Evolutionary conservation across 2,113 vertebrate genomes (phyloP), one percentile per base, ranked within the genome.

Genomic region (Daboia siamensis): DNA sequence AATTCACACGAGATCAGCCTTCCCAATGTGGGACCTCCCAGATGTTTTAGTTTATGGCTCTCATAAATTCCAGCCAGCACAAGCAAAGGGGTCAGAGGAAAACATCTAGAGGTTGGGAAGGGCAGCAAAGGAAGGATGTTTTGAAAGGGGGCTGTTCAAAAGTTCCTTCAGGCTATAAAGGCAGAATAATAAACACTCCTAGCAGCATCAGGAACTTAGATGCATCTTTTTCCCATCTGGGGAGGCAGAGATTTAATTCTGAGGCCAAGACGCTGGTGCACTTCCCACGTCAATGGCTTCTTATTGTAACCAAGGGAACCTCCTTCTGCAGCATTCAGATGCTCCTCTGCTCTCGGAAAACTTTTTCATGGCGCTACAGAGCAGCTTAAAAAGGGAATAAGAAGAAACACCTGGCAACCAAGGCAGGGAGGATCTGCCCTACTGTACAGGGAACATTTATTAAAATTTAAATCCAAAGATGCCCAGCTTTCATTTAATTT

Each of bases 291-390:
- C 46, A 91, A 23, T 15, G 15, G 21, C 55, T 91, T 80, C 55
- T 89, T 48, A 2, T 26, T 21, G 56, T 91, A 85, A 87, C 87
- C 90, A 90, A 90, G 93, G 93, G 48, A 91, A 91, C 74, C 3
- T 3, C 1, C 46, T 59, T 46, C 44, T 26, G 20, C 52, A 12
- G 48, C 24, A 3, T 39, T 39, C 51, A 69, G 87, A 69, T 11
- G 20, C 33, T 69, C 26, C 56, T 4, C 0, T 8, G 21, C 3
- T 29, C 6, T 54, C 85, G 24, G 44, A 21, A 89, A 85, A 69
- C 69, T 44, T 86, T 86, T 3, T 10, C 29, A 20, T 59, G 0
- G 2, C 46, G 46, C 24, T 15, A 26, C 21, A 55, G 1, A 1
- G 5, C 15, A 56, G 15, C 54, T 46, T 29, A 21, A 64, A 74